Evolutionary conservation across 2,888 invertebrate species (phyloP), one percentile per base, ranked within the genome.

Genomic region (Pecten maximus): DNA sequence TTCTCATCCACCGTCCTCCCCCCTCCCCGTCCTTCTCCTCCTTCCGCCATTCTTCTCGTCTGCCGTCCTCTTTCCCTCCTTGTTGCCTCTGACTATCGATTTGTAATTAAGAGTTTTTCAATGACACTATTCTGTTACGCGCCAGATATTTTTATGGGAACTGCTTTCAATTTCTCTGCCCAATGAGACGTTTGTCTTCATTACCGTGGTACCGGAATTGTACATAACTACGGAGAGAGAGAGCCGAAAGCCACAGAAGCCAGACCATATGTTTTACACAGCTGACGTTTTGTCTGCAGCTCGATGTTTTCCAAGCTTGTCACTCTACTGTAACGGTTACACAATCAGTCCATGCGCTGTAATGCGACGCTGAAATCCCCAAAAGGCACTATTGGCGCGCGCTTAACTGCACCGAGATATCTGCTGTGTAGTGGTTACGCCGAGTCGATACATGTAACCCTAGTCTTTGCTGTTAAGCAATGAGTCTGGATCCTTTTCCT

Each of bases 151-250:
- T 74, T 74, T 74, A 74, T 23, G 74, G 6, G 74, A 74, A 35
- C 3, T 74, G 35, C 74, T 74, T 35, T n/a, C n/a, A 54, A 16
- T 54, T 54, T 54, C 23, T 54, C 54, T 54, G 54, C 54, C n/a
- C 19, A 54, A 54, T 54, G 54, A 54, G 54, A 54, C 54, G 54
- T 54, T 74, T 74, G 74, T 74, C 15, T 74, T 74, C 74, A 74
- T 74, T 74, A 28, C 74, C 10, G 35, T 28, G 28, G 35, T 74
- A 35, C 35, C 35, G 74, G 35, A 6, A 16, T 8, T 35, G 6
- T 74, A 35, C 74, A 35, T 28, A 74, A 74, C 60, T n/a, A 60
- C 2, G 35, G 0, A 2, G n/a, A n/a, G 28, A 35, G 74, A 23
- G 0, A 74, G 35, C 74, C 74, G 74, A 74, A 35, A 74, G 74